Evolutionary conservation across 2,797 vertebrate genomes (phyloP), one percentile per base, ranked within the genome.

Genomic region (Cottoperca gobio): DNA sequence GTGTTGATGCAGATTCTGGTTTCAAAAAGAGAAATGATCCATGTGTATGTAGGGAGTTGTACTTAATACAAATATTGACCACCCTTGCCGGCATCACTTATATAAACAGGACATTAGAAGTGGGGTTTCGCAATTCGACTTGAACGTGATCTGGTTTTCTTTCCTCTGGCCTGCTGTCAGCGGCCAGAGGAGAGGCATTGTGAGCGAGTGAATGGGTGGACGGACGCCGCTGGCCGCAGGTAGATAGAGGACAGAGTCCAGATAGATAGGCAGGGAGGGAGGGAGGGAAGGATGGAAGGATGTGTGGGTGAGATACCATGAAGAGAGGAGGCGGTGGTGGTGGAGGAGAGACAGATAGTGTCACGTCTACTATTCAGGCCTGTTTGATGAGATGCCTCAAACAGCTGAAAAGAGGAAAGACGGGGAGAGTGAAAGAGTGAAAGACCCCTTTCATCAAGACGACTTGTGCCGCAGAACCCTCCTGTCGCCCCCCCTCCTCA

Each of bases 351-450:
- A 48, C 80, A 73, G 92, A 92, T 92, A 89, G 83, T 87, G 89
- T 90, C 91, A 91, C 82, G 70, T 81, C 82, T n/a, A 72, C 86
- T 81, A 92, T 90, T 92, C 89, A 89, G 71, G 78, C 45, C 85
- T 43, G 76, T 89, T 86, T 88, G 88, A 93, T 86, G 81, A 90
- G 90, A 88, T 24, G 89, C 75, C 84, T 91, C 75, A 85, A 87
- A 88, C 66, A 50, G 62, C 78, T 90, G 86, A 90, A 88, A 87
- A 58, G 86, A 86, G 78, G 77, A 74, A 79, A 86, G 77, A 86
- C 61, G 33, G 57, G 74, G 61, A 80, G 81, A 71, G 75, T 78
- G 64, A 77, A 85, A 66, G 86, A 89, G 81, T 83, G 86, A 89
- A 87, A 89, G 84, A 85, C 68, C 80, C 84, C 88, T 90, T 93